Evolutionary conservation across 2,113 vertebrate genomes (phyloP).

Genomic region (Oncorhynchus nerka): DNA sequence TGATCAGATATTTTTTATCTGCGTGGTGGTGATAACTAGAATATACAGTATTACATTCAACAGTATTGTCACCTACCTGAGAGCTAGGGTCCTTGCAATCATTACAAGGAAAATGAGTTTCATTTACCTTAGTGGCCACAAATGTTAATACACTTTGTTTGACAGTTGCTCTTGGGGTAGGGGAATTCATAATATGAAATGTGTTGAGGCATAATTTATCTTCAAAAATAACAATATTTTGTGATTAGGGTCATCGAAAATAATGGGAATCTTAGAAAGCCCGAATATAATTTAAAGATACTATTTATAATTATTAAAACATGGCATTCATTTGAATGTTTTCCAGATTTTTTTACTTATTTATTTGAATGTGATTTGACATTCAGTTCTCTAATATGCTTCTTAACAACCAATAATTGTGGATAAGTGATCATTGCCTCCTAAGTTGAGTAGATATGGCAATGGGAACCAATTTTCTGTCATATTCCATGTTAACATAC

Average conservation of each 20-base stretch:
- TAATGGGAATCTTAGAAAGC: constrained; percentile 37
- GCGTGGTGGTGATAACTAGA: constrained; percentile 37
- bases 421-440: constrained; percentile 40
- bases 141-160: neutral
- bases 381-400: constrained; percentile 39
- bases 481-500: constrained; percentile 11
- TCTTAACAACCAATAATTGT: constrained; percentile 26
- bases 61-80: constrained; percentile 11
- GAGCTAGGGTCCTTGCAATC: constrained; percentile 15
- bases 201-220: constrained; percentile 13
- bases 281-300: constrained; percentile 56
- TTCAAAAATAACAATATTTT: constrained; percentile 9
- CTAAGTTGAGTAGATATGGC: constrained; percentile 31
- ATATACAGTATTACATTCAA: constrained; percentile 4
- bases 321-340: constrained; percentile 47
- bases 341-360: constrained; percentile 49
- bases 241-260: constrained; percentile 59
- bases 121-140: constrained; percentile 2
- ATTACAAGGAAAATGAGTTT: constrained; percentile 29
- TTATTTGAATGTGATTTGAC: constrained; percentile 61
- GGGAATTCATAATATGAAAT: constrained; percentile 39
- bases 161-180: constrained; percentile 16
- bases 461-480: constrained; percentile 13
- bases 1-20: constrained; percentile 47
- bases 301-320: constrained; percentile 64